Evolutionary conservation across 2,113 vertebrate genomes (phyloP).

Genomic region (Corythornis madagascariensis): DNA sequence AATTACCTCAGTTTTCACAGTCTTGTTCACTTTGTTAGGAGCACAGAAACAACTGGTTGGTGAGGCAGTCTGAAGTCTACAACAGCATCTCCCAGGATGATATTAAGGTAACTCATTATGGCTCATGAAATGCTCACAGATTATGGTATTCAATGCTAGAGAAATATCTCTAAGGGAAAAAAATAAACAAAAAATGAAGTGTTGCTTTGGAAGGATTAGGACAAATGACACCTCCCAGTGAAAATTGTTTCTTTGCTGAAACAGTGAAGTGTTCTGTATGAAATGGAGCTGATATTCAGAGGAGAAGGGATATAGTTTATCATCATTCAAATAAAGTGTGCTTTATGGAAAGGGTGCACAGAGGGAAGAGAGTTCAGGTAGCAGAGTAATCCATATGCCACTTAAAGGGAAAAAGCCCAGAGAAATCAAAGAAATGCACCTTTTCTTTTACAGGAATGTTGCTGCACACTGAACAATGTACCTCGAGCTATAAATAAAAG

Average conservation of each 20-base stretch:
- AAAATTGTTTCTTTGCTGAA: background rate
- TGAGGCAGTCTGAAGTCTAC: background rate
- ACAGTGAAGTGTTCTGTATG: background rate
- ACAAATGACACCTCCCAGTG: background rate
- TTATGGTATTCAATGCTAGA: background rate
- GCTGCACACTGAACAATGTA: background rate
- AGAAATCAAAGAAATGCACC: background rate
- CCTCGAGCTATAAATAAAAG: background rate
- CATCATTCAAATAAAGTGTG: background rate
- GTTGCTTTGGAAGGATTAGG: background rate
- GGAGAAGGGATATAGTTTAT: background rate
- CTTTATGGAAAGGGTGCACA: background rate
- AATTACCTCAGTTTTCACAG: constrained; percentile 28
- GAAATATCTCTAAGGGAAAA: background rate
- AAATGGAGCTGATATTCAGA: background rate
- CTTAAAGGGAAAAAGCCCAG: background rate
- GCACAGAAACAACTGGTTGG: background rate
- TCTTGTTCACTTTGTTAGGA: constrained; percentile 21
- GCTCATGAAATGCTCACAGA: background rate
- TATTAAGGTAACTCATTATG: background rate
- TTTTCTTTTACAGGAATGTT: background rate
- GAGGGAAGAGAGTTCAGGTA: background rate
- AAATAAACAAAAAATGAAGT: background rate
- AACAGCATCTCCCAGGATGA: background rate
- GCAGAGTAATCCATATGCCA: background rate